Evolutionary conservation across 2,888 invertebrate genomes (phyloP), one percentile per base, ranked within the genome.

Genomic region (Elysia crispata): DNA sequence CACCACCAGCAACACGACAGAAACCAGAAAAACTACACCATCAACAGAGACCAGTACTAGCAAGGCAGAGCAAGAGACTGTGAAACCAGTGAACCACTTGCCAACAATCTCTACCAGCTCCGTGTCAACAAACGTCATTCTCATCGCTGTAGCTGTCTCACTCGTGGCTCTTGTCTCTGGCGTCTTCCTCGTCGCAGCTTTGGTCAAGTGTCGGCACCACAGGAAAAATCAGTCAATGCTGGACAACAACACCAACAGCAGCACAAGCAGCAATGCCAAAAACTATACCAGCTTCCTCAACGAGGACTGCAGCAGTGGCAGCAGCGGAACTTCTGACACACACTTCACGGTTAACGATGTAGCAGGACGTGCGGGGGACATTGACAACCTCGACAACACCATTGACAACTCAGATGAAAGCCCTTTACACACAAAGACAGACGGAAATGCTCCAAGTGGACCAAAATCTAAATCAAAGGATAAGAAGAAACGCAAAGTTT

Each of bases 121-220:
- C 5, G 11, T 41, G 41, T 41, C 41, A 33, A 74, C 79, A 0
- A 76, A 41, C 18, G 70, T 62, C 64, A 72, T 82, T 30, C 79
- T 82, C 75, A 83, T 81, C 28, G 81, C 73, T 5, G 82, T 79
- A 0, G 81, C 83, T 23, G 76, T 76, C 30, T 67, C 77, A 18
- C 57, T 83, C 41, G n/a, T 83, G 18, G 57, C 79, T 3, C 72
- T 83, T 23, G 77, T 83, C 73, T 23, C 80, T n/a, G 69, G 76
- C 13, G 79, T 83, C 28, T 41, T 82, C 54, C 66, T 41, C 18
- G 70, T 57, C 5, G 60, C 76, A 8, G 50, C 75, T 31, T 25
- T 69, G 1, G 67, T 64, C 23, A 41, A 69, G 13, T 74, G 79
- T n/a, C 23, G 76, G 3, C 49, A 64, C 6, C 49, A 77, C 66